Percentiles rank a stretch among this genome's conserved stretches.
Conservation (phyloP, 37 sponge, comb jelly and placozoan species). For the Axinella damicornis region DNA sequence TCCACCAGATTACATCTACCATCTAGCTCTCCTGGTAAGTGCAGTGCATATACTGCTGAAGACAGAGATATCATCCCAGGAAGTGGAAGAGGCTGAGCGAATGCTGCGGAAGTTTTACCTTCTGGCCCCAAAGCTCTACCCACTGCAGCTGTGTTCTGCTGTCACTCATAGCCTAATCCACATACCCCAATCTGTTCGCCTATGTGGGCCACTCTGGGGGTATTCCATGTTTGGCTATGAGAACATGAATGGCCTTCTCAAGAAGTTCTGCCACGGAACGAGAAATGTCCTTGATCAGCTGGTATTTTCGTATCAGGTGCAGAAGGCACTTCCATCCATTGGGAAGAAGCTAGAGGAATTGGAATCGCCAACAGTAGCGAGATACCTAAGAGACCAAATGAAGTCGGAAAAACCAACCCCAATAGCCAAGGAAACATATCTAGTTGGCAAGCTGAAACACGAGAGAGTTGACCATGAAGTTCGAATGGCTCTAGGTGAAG, state of each 20-base stretch:
- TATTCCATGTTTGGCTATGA: constrained; percentile 13
- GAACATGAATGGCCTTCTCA: constrained; percentile 22
- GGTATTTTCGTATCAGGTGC: no score
- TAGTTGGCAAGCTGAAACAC: no score
- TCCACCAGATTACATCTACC: constrained; percentile 19
- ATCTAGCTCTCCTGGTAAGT: constrained; percentile 11
- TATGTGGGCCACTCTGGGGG: no score
- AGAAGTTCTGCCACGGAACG: not conserved
- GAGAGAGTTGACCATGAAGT: no score
- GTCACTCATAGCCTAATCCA: not conserved
- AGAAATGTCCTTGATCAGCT: constrained; percentile 3
- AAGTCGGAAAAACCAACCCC: no score
- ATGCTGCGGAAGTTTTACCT: not conserved
- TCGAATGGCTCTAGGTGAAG: no score
- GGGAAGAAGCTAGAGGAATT: no score
- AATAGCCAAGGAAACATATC: no score
- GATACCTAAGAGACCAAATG: no score
- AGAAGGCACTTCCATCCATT: no score
- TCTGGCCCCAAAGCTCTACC: not conserved
- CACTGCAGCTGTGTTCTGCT: not conserved
- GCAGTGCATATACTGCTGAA: constrained; percentile 6
- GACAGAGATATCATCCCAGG: not conserved
- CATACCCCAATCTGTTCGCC: not conserved
- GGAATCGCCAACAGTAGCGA: no score
- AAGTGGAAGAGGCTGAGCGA: not conserved